phyloP scores from a whole-genome alignment of 2,797 vertebrate genomes.

The Onychomys leucogaster region DNA sequence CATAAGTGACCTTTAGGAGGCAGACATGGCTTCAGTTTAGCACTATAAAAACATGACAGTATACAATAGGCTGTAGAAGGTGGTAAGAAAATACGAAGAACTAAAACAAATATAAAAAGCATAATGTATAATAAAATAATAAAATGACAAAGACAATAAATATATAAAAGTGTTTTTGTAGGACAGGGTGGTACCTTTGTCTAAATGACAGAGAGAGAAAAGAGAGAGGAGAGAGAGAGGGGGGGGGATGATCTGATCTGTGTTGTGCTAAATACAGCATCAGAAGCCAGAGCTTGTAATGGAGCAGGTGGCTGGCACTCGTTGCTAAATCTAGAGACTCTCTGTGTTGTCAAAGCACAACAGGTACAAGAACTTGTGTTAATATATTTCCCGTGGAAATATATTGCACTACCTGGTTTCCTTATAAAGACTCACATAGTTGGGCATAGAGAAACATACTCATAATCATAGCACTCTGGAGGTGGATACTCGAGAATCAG shows the following conservation, averaged over 20 bases:
- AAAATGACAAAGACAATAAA: slow-evolving; percentile 31
- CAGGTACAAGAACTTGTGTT: slow-evolving; percentile 37
- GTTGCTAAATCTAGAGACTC: slow-evolving; percentile 55
- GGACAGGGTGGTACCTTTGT: neutral
- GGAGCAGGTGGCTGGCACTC: slow-evolving; percentile 74
- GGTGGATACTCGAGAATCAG: neutral
- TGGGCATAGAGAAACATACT: neutral
- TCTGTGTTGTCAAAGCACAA: slow-evolving; percentile 53
- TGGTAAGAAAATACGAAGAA: slow-evolving; percentile 58
- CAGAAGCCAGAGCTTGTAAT: slow-evolving; percentile 22
- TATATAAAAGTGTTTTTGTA: slow-evolving; percentile 17
- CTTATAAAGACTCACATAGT: neutral
- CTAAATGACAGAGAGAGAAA: neutral
- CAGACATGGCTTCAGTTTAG: slow-evolving; percentile 64
- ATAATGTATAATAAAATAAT: neutral
- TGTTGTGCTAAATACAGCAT: slow-evolving; percentile 47
- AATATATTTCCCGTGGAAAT: slow-evolving; percentile 50
- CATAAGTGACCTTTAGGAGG: slow-evolving; percentile 71
- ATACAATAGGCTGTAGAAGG: slow-evolving; percentile 39
- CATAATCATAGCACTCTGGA: neutral
- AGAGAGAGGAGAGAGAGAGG: neutral
- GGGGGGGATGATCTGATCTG: neutral
- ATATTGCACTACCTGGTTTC: slow-evolving; percentile 58
- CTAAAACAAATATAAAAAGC: slow-evolving; percentile 44
- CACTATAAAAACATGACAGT: slow-evolving; percentile 56